phyloP scores from a whole-genome alignment of 1,140 invertebrate genomes.

The Whitmania pigra region DNA sequence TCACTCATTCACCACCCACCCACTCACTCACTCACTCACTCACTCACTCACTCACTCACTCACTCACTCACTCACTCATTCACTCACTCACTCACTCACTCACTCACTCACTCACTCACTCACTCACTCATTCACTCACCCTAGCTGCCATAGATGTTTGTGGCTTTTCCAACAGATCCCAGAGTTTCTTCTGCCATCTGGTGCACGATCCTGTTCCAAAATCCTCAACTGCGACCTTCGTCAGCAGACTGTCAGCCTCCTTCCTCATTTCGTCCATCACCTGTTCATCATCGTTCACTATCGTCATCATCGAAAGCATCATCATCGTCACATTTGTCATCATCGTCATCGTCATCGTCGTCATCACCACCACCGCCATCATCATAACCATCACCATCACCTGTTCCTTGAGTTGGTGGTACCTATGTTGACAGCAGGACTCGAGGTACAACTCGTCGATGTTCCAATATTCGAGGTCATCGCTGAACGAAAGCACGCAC shows the following conservation, averaged over 20 bases:
- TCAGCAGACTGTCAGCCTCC: conserved; percentile 78
- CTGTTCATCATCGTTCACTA: conserved; percentile 47
- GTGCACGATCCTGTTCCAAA: conserved; percentile 81
- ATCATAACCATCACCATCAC: conserved; percentile 44
- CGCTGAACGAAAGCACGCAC: conserved; percentile 93
- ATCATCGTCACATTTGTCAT: conserved; percentile 8
- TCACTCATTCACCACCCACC: conserved; percentile 53
- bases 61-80: conserved; percentile 51
- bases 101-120: too few relatives aligned
- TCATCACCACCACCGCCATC: background rate
- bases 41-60: too few relatives aligned
- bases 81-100: too few relatives aligned
- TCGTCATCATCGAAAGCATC: conserved; percentile 16
- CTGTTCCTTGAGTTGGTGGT: conserved; percentile 93
- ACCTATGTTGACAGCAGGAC: conserved; percentile 95
- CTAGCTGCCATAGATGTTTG: conserved; percentile 88
- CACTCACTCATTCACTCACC: conserved; percentile 53
- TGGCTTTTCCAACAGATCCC: conserved; percentile 94
- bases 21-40: too few relatives aligned
- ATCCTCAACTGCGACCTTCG: conserved; percentile 81
- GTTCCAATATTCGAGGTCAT: conserved; percentile 95
- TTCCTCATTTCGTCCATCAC: conserved; percentile 97
- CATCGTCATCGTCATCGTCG: conserved; percentile 3
- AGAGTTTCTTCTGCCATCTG: conserved; percentile 89
- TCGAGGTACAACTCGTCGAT: conserved; percentile 93